Evolutionary conservation across 2,113 vertebrate species (phyloP).

Genomic region (Cinclus cinclus): DNA sequence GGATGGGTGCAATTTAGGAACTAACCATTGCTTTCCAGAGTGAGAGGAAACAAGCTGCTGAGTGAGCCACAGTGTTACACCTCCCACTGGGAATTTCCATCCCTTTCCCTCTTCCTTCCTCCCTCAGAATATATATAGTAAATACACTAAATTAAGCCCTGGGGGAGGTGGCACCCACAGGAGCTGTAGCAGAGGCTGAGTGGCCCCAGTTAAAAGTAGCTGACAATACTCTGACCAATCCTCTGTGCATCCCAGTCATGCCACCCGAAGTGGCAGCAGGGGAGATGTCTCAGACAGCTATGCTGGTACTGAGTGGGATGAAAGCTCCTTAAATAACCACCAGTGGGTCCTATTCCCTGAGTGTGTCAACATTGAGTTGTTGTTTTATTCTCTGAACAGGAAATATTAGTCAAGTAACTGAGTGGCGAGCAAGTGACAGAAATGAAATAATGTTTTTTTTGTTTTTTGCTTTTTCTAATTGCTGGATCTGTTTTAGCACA

Average conservation of each 20-base stretch:
- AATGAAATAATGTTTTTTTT: background rate
- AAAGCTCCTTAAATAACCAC: constrained; percentile 47
- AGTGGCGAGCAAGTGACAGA: background rate
- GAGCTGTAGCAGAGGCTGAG: background rate
- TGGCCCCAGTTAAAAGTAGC: background rate
- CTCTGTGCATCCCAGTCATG: background rate
- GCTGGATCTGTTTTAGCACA: background rate
- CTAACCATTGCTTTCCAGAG: background rate
- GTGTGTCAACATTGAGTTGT: background rate
- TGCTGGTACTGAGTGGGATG: constrained; percentile 18
- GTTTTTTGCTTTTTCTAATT: background rate
- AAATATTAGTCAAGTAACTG: background rate
- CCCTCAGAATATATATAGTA: background rate
- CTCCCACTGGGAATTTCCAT: constrained; percentile 46
- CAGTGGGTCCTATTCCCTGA: background rate
- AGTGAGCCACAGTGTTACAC: background rate
- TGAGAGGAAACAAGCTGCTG: background rate
- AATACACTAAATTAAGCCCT: background rate
- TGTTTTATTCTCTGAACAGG: background rate
- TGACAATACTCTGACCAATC: constrained; percentile 25
- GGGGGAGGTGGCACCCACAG: background rate
- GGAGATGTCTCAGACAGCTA: background rate
- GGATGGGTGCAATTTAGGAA: background rate
- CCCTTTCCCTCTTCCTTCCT: constrained; percentile 59
- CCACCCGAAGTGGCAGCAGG: background rate